Conservation (phyloP, 1,140 invertebrate species). For the Drosophila sulfurigaster region DNA sequence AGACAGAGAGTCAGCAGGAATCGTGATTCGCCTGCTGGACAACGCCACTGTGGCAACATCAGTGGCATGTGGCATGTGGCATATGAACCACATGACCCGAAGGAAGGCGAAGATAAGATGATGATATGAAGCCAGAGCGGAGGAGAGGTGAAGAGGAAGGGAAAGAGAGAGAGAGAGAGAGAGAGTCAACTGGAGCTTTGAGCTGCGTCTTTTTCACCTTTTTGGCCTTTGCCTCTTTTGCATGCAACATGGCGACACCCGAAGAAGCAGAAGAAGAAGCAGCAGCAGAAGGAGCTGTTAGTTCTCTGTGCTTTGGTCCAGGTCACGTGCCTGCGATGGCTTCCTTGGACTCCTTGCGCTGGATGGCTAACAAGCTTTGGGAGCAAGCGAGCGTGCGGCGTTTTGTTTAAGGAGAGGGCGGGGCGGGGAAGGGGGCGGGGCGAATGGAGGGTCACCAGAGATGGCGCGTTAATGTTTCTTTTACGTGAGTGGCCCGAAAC, state of each 20-base stretch:
- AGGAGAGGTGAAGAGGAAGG: too few relatives aligned
- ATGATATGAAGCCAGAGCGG: too few relatives aligned
- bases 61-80: too few relatives aligned
- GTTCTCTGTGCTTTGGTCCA: slow-evolving; percentile 31
- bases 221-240: slow-evolving; percentile 46
- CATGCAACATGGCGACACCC: slow-evolving; percentile 54
- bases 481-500: slow-evolving; percentile 59
- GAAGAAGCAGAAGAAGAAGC: background rate
- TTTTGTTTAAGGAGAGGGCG: slow-evolving; percentile 30
- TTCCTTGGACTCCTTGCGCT: slow-evolving; percentile 46
- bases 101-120: too few relatives aligned
- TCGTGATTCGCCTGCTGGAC: too few relatives aligned
- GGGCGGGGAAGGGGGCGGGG: background rate
- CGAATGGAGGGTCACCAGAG: slow-evolving; percentile 20
- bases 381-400: slow-evolving; percentile 55
- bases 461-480: slow-evolving; percentile 77
- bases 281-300: background rate
- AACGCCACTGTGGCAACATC: background rate
- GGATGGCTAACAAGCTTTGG: slow-evolving; percentile 70
- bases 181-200: background rate
- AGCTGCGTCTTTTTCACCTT: slow-evolving; percentile 31
- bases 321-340: slow-evolving; percentile 57
- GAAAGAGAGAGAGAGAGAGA: too few relatives aligned
- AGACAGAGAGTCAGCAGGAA: too few relatives aligned
- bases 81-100: too few relatives aligned